Evolutionary conservation across 2,797 vertebrate genomes (phyloP), one percentile per base, ranked within the genome.

Genomic region (Coregonus sp.): DNA sequence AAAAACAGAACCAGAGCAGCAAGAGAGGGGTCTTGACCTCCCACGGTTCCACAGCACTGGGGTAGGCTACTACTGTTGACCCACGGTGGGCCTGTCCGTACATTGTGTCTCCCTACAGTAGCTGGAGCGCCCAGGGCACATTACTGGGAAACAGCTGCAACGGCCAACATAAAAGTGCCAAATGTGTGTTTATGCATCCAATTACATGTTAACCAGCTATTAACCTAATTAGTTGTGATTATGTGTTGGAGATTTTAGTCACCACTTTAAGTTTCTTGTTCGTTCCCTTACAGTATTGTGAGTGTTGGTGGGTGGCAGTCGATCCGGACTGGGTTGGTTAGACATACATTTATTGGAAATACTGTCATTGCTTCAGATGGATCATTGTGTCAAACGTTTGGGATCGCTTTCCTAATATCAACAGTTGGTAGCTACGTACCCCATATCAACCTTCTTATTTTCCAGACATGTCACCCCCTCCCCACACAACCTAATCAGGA

Each of bases 101-200:
- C 86, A 87, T 88, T 87, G 90, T 91, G 84, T 87, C 86, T 77
- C 76, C 76, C 71, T 75, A 78, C 83, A 61, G 56, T 61, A 20
- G n/a, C 80, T 56, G 4, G 83, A 86, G 86, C 16, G 78, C n/a
- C 6, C 56, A 20, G 56, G 56, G 84, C 84, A 94, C 93, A 94
- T 94, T 94, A 84, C 87, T 87, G 93, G 94, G 94, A 94, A 94
- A 92, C 93, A 95, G 94, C 92, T 94, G 93, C 88, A 29, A 71
- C 86, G 29, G 71, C 68, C 54, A 76, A 87, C 81, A 82, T 81
- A 84, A 89, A 91, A 86, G 80, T 86, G 84, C 90, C 89, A 91
- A 82, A 86, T 77, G 67, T 70, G 37, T 75, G 75, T 73, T 87
- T 74, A 76, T 68, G 78, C 86, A 80, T 68, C 75, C 37, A 81